phyloP scores from a whole-genome alignment of 1,140 invertebrate genomes.

The Andrena cerasifolii region DNA sequence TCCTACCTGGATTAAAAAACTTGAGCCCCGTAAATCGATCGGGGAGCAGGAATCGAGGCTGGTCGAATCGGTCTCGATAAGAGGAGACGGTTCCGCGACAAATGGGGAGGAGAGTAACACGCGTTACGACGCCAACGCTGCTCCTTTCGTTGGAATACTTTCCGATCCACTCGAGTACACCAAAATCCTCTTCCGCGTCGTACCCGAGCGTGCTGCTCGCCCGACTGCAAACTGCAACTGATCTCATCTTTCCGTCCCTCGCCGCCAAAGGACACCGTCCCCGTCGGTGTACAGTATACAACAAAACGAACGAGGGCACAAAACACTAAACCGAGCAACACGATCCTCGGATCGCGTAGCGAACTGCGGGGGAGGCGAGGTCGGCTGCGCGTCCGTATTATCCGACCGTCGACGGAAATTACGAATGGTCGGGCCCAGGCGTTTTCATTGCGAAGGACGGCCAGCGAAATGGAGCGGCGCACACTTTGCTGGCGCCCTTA shows the following conservation, averaged over 20 bases:
- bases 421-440: not conserved
- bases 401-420: conserved; percentile 12
- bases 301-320: not conserved
- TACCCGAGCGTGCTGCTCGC: too few relatives aligned
- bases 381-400: not conserved
- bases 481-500: not conserved
- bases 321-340: not conserved
- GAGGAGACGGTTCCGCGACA: not conserved
- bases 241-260: too few relatives aligned
- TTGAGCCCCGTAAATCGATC: conserved; percentile 1
- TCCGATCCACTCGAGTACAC: too few relatives aligned
- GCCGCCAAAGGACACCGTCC: not conserved
- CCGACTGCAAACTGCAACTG: too few relatives aligned
- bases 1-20: not conserved
- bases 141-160: too few relatives aligned
- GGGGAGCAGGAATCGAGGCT: not conserved
- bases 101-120: too few relatives aligned
- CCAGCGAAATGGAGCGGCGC: not conserved
- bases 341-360: not conserved
- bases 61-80: conserved; percentile 4
- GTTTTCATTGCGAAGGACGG: conserved; percentile 3
- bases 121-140: too few relatives aligned
- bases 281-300: too few relatives aligned
- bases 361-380: too few relatives aligned
- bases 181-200: too few relatives aligned